phyloP scores from a whole-genome alignment of 37 sponge, comb jelly and placozoan species.

The Oopsacas minuta region DNA sequence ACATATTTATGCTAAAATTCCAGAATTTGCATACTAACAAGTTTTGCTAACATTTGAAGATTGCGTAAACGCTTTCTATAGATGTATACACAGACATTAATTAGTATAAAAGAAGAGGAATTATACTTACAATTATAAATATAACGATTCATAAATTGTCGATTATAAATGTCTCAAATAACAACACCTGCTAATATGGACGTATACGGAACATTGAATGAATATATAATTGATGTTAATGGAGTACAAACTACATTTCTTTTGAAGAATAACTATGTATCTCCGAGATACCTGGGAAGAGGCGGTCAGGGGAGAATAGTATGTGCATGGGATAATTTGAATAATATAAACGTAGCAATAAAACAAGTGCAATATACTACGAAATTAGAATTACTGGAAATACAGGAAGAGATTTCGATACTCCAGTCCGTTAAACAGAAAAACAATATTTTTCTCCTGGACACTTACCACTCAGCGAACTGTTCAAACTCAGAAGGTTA shows the following conservation, averaged over 20 bases:
- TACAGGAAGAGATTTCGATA: neutral
- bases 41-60: too few species aligned
- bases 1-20: too few species aligned
- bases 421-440: neutral
- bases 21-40: too few species aligned
- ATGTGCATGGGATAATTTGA: neutral
- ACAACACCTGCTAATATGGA: neutral
- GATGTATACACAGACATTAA: too few species aligned
- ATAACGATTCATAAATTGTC: neutral
- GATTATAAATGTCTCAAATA: neutral
- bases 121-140: too few species aligned
- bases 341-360: neutral
- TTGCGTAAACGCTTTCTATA: too few species aligned
- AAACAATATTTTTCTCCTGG: neutral
- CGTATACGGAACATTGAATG: neutral
- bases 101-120: too few species aligned
- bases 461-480: neutral
- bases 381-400: neutral
- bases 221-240: neutral
- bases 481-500: neutral
- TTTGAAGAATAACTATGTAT: conserved; percentile 5
- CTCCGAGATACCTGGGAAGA: neutral
- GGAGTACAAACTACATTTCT: neutral
- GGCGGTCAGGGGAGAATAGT: neutral
- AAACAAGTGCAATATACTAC: neutral